Conservation (phyloP, 2,888 invertebrate genomes). For the Pachliopta kotzebuea region DNA sequence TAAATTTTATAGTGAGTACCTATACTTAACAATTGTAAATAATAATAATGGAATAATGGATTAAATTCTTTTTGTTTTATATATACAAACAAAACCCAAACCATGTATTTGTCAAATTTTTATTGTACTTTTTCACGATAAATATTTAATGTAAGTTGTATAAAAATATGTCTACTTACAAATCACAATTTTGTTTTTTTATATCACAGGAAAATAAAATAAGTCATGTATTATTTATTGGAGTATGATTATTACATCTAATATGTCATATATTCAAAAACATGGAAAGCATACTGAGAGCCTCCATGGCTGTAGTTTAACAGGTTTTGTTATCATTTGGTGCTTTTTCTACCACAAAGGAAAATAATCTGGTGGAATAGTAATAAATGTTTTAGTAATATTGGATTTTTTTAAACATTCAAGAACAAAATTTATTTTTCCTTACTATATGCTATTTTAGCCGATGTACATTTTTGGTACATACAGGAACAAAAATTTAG, state of each 20-base stretch:
- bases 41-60: too few relatives aligned
- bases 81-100: neutral
- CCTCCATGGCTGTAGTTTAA: too few relatives aligned
- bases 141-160: slow-evolving; percentile 11
- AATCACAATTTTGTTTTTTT: slow-evolving; percentile 7
- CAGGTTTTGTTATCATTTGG: too few relatives aligned
- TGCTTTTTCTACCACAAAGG: too few relatives aligned
- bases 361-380: neutral
- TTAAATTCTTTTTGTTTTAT: neutral
- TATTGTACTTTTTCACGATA: neutral
- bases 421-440: neutral
- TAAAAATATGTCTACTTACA: slow-evolving; percentile 22
- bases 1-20: too few relatives aligned
- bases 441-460: slow-evolving; percentile 18
- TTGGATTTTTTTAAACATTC: neutral
- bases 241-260: neutral
- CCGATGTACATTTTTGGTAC: slow-evolving; percentile 44
- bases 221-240: slow-evolving; percentile 8
- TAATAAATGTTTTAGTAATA: neutral
- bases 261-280: neutral
- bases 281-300: too few relatives aligned
- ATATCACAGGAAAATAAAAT: slow-evolving; percentile 14
- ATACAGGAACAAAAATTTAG: slow-evolving; percentile 46
- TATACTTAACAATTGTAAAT: too few relatives aligned
- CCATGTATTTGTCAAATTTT: neutral